Conservation (phyloP, 2,113 vertebrate species). For the Bujurquina vittata region DNA sequence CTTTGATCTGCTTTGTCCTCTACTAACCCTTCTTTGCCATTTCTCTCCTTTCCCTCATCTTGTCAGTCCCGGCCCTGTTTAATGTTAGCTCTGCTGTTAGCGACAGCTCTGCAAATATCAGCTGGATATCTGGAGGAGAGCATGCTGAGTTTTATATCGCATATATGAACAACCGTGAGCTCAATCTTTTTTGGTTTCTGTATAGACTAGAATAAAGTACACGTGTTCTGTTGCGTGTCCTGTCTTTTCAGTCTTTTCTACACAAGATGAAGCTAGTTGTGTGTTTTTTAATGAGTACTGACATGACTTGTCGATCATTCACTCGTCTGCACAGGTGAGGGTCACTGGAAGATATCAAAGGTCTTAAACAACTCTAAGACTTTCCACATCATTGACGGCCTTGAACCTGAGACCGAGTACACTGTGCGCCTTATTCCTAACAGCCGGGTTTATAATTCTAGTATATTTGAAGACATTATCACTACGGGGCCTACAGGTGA, state of each 20-base stretch:
- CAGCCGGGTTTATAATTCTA: constrained; percentile 87
- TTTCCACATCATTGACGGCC: constrained; percentile 86
- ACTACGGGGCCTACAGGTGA: constrained; percentile 82
- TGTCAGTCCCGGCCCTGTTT: constrained; percentile 49
- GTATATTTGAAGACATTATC: constrained; percentile 94
- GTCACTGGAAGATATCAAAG: constrained; percentile 86
- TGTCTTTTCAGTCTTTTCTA: constrained; percentile 3
- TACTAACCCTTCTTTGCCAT: constrained; percentile 61
- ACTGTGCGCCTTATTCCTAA: constrained; percentile 85
- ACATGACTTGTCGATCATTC: constrained; percentile 78
- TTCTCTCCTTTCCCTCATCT: constrained; percentile 37
- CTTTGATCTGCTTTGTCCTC: constrained; percentile 41
- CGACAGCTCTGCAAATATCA: constrained; percentile 79
- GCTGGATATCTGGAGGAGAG: constrained; percentile 72
- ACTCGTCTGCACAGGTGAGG: constrained; percentile 85
- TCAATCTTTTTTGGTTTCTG: constrained; percentile 24
- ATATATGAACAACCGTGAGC: constrained; percentile 76
- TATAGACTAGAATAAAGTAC: background rate
- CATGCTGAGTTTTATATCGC: constrained; percentile 73
- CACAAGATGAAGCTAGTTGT: background rate
- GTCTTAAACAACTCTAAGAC: constrained; percentile 86
- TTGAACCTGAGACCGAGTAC: constrained; percentile 87
- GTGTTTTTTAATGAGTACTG: constrained; percentile 35
- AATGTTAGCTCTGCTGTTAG: constrained; percentile 75
- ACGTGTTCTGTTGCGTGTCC: no score